These are phyloP conservation scores for Elaphurus davidianus DNA, from an alignment of 2,113 vertebrate genomes.

Conservation along the genomic window DNA sequence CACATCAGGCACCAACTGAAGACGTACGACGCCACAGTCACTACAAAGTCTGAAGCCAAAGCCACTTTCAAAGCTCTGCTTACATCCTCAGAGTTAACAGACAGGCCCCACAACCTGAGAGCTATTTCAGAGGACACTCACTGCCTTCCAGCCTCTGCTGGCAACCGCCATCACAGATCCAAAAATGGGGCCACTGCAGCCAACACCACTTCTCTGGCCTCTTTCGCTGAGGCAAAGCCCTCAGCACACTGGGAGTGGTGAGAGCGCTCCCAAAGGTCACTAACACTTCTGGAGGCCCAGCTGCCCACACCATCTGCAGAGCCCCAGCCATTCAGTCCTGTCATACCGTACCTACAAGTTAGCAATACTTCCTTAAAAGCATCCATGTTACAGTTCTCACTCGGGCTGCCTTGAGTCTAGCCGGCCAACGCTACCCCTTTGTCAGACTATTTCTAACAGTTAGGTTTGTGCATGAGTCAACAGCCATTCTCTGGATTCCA, in stretches of 20 bases:
- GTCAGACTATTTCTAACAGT: background rate
- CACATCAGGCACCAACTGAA: background rate
- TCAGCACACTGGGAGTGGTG: background rate
- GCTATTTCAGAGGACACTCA: background rate
- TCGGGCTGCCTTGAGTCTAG: background rate
- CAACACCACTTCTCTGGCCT: background rate
- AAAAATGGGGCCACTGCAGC: background rate
- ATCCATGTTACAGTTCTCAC: background rate
- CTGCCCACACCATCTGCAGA: background rate
- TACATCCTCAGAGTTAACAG: background rate
- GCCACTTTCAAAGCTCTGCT: background rate
- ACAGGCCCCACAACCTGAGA: background rate
- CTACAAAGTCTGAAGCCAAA: background rate
- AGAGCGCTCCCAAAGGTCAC: background rate
- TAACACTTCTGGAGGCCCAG: background rate
- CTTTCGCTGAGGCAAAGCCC: background rate
- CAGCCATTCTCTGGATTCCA: background rate
- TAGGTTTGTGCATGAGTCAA: background rate
- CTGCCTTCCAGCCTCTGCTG: background rate
- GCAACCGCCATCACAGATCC: background rate
- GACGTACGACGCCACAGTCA: background rate
- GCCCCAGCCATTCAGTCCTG: background rate
- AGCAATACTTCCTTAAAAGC: background rate
- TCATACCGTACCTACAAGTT: background rate
- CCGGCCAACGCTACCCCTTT: background rate